These are phyloP conservation scores for Samia ricini DNA, from an alignment of 1,140 invertebrate genomes.

Conservation along the genomic window DNA sequence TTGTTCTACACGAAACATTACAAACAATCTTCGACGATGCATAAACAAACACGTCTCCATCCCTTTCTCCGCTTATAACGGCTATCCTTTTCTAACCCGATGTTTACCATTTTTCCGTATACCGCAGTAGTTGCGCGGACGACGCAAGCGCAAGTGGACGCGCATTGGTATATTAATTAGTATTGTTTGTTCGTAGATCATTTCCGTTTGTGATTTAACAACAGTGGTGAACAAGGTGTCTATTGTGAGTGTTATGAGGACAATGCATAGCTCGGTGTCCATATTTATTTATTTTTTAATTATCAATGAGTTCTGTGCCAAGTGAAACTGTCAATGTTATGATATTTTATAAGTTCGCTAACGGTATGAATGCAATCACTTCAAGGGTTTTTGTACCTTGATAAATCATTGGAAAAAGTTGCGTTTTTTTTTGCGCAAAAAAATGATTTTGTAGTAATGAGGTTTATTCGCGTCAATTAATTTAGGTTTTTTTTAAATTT, in stretches of 20 bases:
- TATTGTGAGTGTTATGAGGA: constrained; percentile 29
- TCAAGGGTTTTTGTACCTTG: background rate
- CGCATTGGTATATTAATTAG: constrained; percentile 7
- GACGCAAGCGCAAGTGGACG: constrained; percentile 30
- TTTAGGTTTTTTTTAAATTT: no score
- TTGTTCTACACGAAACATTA: constrained; percentile 15
- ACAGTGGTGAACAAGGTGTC: constrained; percentile 16
- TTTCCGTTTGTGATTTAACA: constrained; percentile 17
- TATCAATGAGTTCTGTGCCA: constrained; percentile 11
- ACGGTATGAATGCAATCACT: background rate
- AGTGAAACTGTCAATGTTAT: constrained; percentile 1
- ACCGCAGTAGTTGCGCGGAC: constrained; percentile 33
- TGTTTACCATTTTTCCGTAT: constrained; percentile 57
- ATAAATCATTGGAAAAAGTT: background rate
- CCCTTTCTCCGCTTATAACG: constrained; percentile 32
- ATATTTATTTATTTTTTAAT: constrained; percentile 13
- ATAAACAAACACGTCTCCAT: constrained; percentile 42
- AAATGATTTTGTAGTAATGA: no score
- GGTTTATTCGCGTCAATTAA: no score
- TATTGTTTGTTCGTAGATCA: constrained; percentile 32
- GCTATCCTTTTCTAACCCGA: constrained; percentile 30
- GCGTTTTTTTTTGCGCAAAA: no score
- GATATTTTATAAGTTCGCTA: no score
- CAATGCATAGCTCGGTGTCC: constrained; percentile 21
- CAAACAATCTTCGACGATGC: constrained; percentile 25